Percentiles rank a stretch among this genome's conserved stretches.
Conservation (phyloP, 1,140 invertebrate genomes). For the Cecropterus lyciades region DNA sequence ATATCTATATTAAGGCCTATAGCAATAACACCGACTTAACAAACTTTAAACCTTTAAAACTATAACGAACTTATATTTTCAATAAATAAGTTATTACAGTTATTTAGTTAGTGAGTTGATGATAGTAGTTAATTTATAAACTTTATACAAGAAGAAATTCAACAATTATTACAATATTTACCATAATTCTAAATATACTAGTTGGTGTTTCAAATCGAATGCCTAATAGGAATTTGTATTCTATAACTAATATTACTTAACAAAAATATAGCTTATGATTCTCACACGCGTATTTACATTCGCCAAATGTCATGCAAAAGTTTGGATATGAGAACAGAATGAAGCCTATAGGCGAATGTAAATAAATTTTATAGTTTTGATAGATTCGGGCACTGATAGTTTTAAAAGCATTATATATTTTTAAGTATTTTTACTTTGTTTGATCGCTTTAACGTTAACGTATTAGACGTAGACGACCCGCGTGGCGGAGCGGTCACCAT, state of each 20-base stretch:
- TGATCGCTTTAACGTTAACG: too few species aligned
- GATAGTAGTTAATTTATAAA: neutral
- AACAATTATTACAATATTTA: slow-evolving; percentile 18
- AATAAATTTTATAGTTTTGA: neutral
- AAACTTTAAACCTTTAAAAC: slow-evolving; percentile 1
- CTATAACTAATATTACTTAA: slow-evolving; percentile 32
- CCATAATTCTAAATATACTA: slow-evolving; percentile 56
- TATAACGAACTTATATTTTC: slow-evolving; percentile 5
- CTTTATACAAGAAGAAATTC: slow-evolving; percentile 4
- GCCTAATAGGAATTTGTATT: slow-evolving; percentile 52
- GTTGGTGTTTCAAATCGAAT: slow-evolving; percentile 70
- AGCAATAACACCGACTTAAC: neutral
- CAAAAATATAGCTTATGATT: slow-evolving; percentile 22
- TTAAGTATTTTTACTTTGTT: too few species aligned
- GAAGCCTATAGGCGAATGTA: neutral
- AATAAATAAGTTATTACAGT: slow-evolving; percentile 1
- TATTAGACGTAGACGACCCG: too few species aligned
- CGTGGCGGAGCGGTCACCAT: too few species aligned
- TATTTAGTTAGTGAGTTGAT: neutral
- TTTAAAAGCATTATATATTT: too few species aligned
- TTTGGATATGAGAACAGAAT: neutral
- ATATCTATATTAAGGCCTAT: neutral
- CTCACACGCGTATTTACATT: neutral
- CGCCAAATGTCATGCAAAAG: slow-evolving; percentile 4
- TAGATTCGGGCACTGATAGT: neutral